Evolutionary conservation across 2,888 invertebrate species (phyloP), one percentile per base, ranked within the genome.

Genomic region (Drosophila setosimentum): DNA sequence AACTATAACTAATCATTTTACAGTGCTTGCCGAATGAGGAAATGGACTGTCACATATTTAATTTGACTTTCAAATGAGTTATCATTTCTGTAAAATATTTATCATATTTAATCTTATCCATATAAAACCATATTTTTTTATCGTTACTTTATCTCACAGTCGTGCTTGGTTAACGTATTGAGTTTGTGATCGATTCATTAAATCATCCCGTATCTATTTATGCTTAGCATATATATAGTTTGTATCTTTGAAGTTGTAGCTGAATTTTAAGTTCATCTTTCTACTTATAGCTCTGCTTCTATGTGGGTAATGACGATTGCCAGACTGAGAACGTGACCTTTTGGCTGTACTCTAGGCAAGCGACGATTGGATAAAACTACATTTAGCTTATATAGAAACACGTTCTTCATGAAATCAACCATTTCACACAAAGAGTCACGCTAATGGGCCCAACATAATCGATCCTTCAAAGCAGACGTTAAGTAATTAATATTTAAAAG

Each of bases 311-410:
- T 6, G 58, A 48, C 54, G 65, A 27, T 18, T 95, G 95, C 87
- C 95, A 95, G 0, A 95, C 95, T 82, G 79, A 91, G 80, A 94
- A 95, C 84, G 92, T 95, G 3, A 94, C 95, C 2, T 95, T 94
- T 91, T 95, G 95, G 94, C 87, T 95, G 1, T 95, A 95, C 78
- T 95, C 94, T 4, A 94, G 93, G 95, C 95, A 91, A 93, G 63
- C 57, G 30, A 35, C 35, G 18, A 13, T 29, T 13, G 18, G 29
- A 35, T 62, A 35, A 24, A 10, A 11, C 11, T 29, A 2, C 4
- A 7, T 27, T 30, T n/a, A n/a, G 32, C 21, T 11, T 27, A 24
- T 29, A 45, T 49, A 13, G 5, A 27, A 33, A 37, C 42, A 58
- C 33, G 35, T 61, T 32, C 29, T 1, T 13, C 13, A 16, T 13